Base-by-base conservation (phyloP, 2,797 vertebrate species). In the Jordanella pulchra region DNA sequence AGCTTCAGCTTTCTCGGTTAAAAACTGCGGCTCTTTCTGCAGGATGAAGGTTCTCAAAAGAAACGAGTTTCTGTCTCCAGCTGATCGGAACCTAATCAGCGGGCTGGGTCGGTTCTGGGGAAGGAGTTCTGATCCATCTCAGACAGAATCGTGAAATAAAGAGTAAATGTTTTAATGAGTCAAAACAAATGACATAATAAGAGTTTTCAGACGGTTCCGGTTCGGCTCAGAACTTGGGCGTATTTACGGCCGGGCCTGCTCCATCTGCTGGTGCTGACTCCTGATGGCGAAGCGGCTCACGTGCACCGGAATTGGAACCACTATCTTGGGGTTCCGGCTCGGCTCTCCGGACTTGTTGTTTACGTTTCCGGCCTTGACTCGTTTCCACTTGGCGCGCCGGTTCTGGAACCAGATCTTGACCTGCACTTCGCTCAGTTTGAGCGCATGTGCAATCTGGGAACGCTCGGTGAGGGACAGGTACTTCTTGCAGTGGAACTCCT, bases 371-470 rank as follows among this genome's bases (percentile, higher is more conserved):
- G 98, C 97, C 70, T 99, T 99, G 75, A 99, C 97, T 45, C 97
- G 95, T 93, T 99, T 99, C 97, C 97, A 99, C 84, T 99, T 99
- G 54, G 98, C 97, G 47, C 97, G 90, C 28, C 97, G 93, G 95
- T 99, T 99, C 95, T 99, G 98, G 93, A 99, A 99, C 98, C 97
- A 99, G 94, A 99, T 99, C 92, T 99, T 99, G 77, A 99, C 98
- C 92, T 99, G 98, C 76, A 99, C 98, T 88, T 99, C 97, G 93
- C 97, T 99, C 86, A 99, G 96, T 82, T 98, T 98, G 78, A 99
- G 95, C 63, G 98, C 97, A 17, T 99, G 98, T 3, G 98, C 98
- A 78, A 99, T 99, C 95, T 99, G 98, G 2, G 98, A 99, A 81
- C 97, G 94, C 95, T 99, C 98, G 0, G 98, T 99, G 53, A 99